phyloP scores from a whole-genome alignment of 2,888 invertebrate species.

The Tetragnatha montana region DNA sequence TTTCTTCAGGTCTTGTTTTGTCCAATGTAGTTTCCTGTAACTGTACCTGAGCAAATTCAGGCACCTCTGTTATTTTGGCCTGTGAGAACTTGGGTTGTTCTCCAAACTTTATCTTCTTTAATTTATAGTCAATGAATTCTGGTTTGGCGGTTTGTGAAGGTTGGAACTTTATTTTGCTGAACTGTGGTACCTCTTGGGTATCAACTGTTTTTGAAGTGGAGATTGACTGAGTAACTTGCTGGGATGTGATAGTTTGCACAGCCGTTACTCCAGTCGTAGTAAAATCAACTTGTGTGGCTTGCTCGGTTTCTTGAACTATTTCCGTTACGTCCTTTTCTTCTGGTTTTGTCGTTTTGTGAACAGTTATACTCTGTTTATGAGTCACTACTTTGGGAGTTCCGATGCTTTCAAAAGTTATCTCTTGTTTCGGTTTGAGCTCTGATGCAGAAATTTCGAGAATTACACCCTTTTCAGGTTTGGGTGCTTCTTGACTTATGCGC shows the following conservation, averaged over 20 bases:
- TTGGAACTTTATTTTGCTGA: neutral
- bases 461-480: constrained; percentile 30
- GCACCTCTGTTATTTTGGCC: constrained; percentile 28
- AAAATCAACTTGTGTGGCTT: constrained; percentile 6
- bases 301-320: neutral
- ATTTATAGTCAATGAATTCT: constrained; percentile 32
- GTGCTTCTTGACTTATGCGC: constrained; percentile 21
- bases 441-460: constrained; percentile 28
- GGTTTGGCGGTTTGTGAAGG: constrained; percentile 36
- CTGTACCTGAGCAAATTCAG: constrained; percentile 34
- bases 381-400: constrained; percentile 31
- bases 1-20: constrained; percentile 26
- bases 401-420: constrained; percentile 56
- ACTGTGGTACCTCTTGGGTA: neutral
- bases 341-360: constrained; percentile 34
- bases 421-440: constrained; percentile 57
- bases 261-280: neutral
- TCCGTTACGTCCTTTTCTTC: neutral
- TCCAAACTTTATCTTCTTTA: constrained; percentile 19
- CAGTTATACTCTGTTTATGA: constrained; percentile 40
- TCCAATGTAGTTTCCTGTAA: constrained; percentile 56
- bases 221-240: constrained; percentile 9
- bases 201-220: constrained; percentile 5
- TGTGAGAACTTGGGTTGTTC: constrained; percentile 13
- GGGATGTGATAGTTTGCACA: constrained; percentile 6